Conservation (phyloP, 2,888 invertebrate species). For the Bruchidius siliquastri region DNA sequence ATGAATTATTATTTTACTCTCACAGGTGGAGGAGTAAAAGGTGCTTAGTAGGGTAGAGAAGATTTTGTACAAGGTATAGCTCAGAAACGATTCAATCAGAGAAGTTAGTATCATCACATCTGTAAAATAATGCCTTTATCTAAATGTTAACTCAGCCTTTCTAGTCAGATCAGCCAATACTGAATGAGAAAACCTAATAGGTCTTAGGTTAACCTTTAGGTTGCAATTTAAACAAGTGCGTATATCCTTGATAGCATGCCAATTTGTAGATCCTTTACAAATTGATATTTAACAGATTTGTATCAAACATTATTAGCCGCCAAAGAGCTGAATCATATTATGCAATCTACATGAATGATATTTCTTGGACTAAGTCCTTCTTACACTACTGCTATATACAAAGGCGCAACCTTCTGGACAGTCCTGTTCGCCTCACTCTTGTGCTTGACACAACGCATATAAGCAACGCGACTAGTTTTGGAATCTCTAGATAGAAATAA, state of each 20-base stretch:
- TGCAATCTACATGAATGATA: no score
- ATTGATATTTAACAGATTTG: no score
- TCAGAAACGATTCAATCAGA: background rate
- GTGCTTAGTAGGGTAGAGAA: background rate
- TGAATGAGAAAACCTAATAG: no score
- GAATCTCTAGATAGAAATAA: constrained; percentile 15
- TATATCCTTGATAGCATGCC: no score
- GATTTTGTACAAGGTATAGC: no score
- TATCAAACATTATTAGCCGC: background rate
- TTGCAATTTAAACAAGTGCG: no score
- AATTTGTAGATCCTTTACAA: no score
- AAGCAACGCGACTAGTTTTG: constrained; percentile 19
- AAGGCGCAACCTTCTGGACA: background rate
- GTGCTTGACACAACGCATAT: no score
- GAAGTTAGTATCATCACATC: background rate
- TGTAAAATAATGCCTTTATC: background rate
- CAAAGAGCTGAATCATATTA: background rate
- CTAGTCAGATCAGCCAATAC: background rate
- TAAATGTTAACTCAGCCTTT: background rate
- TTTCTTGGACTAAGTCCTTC: background rate
- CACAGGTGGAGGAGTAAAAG: background rate
- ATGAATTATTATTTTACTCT: no score
- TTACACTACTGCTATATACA: background rate
- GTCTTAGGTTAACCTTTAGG: no score
- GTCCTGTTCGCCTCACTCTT: no score